Evolutionary conservation across 2,888 invertebrate genomes (phyloP), one percentile per base, ranked within the genome.

Genomic region (Chymomyza fuscimana): DNA sequence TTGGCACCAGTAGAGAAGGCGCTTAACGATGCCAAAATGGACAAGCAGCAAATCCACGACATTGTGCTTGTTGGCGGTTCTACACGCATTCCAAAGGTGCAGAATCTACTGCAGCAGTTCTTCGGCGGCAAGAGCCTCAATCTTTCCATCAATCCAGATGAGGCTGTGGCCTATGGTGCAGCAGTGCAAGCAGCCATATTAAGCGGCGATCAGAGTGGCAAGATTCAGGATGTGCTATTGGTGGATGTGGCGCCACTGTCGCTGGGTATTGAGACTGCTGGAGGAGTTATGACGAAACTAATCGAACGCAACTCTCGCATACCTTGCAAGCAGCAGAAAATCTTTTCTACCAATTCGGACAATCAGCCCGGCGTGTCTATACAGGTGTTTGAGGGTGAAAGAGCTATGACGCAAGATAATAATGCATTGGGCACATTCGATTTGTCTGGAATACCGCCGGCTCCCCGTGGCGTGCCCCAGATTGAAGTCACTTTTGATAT

Each of bases 361-460:
- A 96, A 96, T 92, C 96, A 96, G 91, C 94, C 95, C 1, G 95
- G 94, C 0, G 96, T 96, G 40, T 94, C 94, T 32, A 94, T 96
- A 78, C 95, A 95, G 89, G 95, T 95, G 16, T 95, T 93, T 89
- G 95, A 96, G 89, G 96, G 96, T 61, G 96, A 96, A 91, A 92
- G 96, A 36, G 96, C 97, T 60, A 96, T 97, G 97, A 97, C 97
- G 80, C 97, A 96, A 89, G 97, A 97, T 92, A 98, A 98, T 93
- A 97, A 98, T 92, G 93, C 97, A 51, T 94, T 99, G 76, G 99
- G 99, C 71, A 98, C 97, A 91, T 99, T 99, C 92, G 98, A 99
- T 91, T 94, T 99, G 67, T 96, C 96, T 22, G 98, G 98, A 19
- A 75, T 98, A 89, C 98, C 98, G 4, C 98, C 98, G n/a, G 96